Evolutionary conservation across 2,113 vertebrate species (phyloP).

Genomic region (Sula dactylatra): DNA sequence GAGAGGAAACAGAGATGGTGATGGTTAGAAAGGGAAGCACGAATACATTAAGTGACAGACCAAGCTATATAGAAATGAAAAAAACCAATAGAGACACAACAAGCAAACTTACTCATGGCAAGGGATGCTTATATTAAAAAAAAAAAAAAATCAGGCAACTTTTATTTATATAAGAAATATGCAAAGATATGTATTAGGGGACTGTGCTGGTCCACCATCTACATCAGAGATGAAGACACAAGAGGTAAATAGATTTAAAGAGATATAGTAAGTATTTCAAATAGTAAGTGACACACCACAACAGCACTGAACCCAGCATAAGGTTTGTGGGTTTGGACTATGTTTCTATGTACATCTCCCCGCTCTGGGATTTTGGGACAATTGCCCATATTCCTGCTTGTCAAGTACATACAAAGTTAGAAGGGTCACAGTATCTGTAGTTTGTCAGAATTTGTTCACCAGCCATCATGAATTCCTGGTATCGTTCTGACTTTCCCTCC

Average conservation of each 20-base stretch:
- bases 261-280: not conserved
- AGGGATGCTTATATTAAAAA: not conserved
- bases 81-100: not conserved
- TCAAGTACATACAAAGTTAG: not conserved
- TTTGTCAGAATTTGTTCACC: not conserved
- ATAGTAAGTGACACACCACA: not conserved
- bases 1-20: constrained; percentile 24
- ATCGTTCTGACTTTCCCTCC: not conserved
- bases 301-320: not conserved
- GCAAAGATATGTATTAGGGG: not conserved
- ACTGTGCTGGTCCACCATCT: not conserved
- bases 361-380: not conserved
- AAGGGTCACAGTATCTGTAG: not conserved
- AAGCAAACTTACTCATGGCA: not conserved
- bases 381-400: not conserved
- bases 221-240: not conserved
- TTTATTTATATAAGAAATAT: not conserved
- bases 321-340: not conserved
- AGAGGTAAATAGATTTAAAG: not conserved
- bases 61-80: not conserved
- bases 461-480: not conserved
- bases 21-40: not conserved
- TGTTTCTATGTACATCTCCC: not conserved
- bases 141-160: not conserved
- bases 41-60: not conserved